phyloP scores from a whole-genome alignment of 2,888 invertebrate genomes.

The Chrysotoxum bicinctum region DNA sequence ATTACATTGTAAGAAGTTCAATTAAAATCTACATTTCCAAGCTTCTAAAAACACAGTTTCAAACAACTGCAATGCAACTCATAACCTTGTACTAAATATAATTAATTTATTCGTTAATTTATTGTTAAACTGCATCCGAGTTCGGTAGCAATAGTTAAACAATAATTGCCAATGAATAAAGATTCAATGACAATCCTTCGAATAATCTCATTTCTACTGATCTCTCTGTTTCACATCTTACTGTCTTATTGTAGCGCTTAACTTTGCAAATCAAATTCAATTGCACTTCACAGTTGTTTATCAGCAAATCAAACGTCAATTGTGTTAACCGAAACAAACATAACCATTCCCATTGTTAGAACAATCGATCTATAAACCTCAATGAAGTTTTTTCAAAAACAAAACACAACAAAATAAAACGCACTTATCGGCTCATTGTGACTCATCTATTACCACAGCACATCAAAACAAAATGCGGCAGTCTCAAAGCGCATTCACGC shows the following conservation, averaged over 20 bases:
- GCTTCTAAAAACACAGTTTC: too few species aligned
- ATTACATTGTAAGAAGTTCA: too few species aligned
- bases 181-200: not conserved
- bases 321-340: conserved; percentile 54
- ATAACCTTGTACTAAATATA: not conserved
- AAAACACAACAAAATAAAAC: not conserved
- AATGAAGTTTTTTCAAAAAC: conserved; percentile 8
- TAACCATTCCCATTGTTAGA: conserved; percentile 38
- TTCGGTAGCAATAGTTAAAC: not conserved
- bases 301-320: conserved; percentile 61
- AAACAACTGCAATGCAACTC: too few species aligned
- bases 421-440: conserved; percentile 26
- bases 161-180: not conserved
- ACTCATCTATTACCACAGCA: conserved; percentile 13
- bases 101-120: not conserved
- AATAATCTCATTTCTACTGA: not conserved
- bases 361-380: conserved; percentile 53
- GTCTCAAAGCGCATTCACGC: conserved; percentile 45
- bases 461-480: conserved; percentile 29
- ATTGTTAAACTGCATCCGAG: not conserved
- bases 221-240: not conserved
- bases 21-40: too few species aligned
- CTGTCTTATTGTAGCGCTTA: not conserved
- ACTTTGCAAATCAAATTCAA: not conserved
- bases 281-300: conserved; percentile 36